Conservation (phyloP, 64 coral and sea anemone species). For the Montipora foliosa region DNA sequence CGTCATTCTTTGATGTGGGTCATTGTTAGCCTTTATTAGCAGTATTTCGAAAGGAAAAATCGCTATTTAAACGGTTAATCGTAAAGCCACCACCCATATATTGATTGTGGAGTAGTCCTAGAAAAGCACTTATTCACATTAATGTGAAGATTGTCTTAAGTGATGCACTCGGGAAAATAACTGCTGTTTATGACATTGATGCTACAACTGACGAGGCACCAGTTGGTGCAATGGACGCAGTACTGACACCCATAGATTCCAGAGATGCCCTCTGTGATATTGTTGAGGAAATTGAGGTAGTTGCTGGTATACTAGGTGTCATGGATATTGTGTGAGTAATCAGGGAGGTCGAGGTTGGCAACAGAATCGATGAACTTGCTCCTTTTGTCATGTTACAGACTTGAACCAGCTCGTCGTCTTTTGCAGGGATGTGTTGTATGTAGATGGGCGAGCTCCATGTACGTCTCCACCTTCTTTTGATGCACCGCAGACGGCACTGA, state of each 20-base stretch:
- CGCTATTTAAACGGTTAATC: too few species aligned
- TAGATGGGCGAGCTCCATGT: too few species aligned
- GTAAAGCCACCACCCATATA: too few species aligned
- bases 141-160: too few species aligned
- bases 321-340: not conserved
- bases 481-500: too few species aligned
- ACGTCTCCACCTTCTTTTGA: not conserved
- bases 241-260: too few species aligned
- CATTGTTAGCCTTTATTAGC: too few species aligned
- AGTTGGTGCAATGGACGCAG: not conserved
- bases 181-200: not conserved
- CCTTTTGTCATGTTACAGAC: constrained; percentile 7
- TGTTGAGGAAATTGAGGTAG: not conserved
- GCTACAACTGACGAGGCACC: not conserved
- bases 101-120: too few species aligned
- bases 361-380: not conserved
- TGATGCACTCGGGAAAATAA: not conserved
- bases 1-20: too few species aligned
- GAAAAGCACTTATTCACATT: too few species aligned
- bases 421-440: not conserved
- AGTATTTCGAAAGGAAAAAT: too few species aligned
- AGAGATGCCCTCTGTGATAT: too few species aligned
- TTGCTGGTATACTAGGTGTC: not conserved
- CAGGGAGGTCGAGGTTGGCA: not conserved
- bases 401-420: not conserved